A percentile compares a stretch with the other conserved stretches of the same genome.
Evolutionary conservation across 1,140 invertebrate species (phyloP).

Genomic region (Drosophila navojoa): DNA sequence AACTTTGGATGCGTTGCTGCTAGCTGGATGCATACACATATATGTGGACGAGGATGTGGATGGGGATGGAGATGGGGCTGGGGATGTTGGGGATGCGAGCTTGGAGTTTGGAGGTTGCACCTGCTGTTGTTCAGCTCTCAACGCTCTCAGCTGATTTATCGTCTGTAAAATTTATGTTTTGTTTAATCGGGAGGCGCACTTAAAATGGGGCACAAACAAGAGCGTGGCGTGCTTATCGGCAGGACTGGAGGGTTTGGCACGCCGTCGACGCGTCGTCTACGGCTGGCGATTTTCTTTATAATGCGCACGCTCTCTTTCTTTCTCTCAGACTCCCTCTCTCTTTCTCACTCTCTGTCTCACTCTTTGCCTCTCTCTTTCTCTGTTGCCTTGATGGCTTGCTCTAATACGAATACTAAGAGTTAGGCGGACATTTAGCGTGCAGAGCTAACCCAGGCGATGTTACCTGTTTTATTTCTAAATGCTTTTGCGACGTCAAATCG

Average conservation of each 20-base stretch:
- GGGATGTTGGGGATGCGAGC: no score
- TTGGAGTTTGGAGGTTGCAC: background rate
- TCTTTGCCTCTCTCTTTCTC: background rate
- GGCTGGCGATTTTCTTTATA: background rate
- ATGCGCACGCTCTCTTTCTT: background rate
- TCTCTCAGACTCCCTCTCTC: background rate
- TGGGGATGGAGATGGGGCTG: no score
- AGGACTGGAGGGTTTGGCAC: background rate
- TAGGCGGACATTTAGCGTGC: background rate
- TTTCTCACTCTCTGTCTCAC: no score
- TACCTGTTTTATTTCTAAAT: slow-evolving; percentile 1
- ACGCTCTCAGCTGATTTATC: background rate
- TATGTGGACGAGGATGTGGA: no score
- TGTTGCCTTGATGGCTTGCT: background rate
- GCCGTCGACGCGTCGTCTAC: background rate
- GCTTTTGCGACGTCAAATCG: background rate
- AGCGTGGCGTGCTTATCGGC: background rate
- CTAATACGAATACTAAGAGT: background rate
- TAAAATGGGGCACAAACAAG: slow-evolving; percentile 1
- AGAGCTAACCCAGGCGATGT: background rate
- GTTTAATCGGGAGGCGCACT: slow-evolving; percentile 2
- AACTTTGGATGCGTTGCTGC: no score
- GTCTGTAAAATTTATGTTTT: slow-evolving; percentile 8
- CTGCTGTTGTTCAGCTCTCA: slow-evolving; percentile 4
- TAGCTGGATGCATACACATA: no score